Evolutionary conservation across 2,113 vertebrate species (phyloP).

Genomic region (Lepisosteus osseus): DNA sequence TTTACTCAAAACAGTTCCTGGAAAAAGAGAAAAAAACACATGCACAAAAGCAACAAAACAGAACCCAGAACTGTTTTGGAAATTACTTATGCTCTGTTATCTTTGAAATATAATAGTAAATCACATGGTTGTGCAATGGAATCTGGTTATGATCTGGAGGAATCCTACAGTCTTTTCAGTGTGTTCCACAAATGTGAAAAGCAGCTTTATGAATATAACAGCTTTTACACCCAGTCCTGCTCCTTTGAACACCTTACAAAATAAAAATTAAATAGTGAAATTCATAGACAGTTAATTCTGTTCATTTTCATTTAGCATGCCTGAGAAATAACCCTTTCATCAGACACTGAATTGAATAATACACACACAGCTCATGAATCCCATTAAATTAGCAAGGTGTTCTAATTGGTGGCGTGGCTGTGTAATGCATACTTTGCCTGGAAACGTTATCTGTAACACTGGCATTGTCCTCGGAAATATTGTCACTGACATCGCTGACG

Average conservation of each 20-base stretch:
- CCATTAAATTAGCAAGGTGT: slow-evolving; percentile 16
- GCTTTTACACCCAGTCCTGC: too few species aligned
- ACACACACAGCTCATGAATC: slow-evolving; percentile 1
- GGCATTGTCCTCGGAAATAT: slow-evolving; percentile 98
- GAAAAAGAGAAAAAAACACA: not conserved
- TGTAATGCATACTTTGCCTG: slow-evolving; percentile 83
- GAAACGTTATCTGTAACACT: slow-evolving; percentile 94
- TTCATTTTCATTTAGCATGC: too few species aligned
- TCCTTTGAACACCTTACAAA: too few species aligned
- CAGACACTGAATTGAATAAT: not conserved
- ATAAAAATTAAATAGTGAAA: too few species aligned
- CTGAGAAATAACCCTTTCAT: not conserved
- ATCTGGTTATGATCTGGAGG: too few species aligned
- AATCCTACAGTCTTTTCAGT: too few species aligned
- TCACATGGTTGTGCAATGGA: too few species aligned
- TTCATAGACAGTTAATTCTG: too few species aligned
- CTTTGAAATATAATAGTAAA: too few species aligned
- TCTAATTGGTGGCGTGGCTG: slow-evolving; percentile 2
- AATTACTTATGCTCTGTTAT: too few species aligned
- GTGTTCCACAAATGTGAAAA: too few species aligned
- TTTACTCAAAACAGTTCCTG: slow-evolving; percentile 8
- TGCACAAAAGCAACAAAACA: not conserved
- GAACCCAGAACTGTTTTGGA: not conserved
- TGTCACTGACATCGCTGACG: slow-evolving; percentile 98
- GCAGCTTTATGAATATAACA: too few species aligned